These are phyloP conservation scores for Noctuana brunneofusca DNA, from an alignment of 2,888 invertebrate genomes.

Conservation along the genomic window DNA sequence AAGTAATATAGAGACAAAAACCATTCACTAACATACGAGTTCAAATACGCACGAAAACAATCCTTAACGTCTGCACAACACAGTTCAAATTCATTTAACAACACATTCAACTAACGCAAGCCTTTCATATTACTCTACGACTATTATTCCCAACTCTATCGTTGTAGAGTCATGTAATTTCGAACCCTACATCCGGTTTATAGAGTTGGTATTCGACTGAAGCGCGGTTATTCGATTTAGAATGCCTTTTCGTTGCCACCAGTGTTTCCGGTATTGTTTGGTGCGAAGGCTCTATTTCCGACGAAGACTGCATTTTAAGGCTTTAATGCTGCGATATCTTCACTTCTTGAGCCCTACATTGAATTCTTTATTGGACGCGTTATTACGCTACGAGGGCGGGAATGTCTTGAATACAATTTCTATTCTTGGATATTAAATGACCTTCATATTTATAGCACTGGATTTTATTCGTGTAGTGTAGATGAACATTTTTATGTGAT, in stretches of 20 bases:
- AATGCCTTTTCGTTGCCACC: slow-evolving; percentile 17
- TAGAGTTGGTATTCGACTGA: slow-evolving; percentile 14
- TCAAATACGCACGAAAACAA: slow-evolving; percentile 21
- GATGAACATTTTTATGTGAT: neutral
- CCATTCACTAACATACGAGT: slow-evolving; percentile 20
- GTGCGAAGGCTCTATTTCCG: slow-evolving; percentile 12
- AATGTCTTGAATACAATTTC: slow-evolving; percentile 11
- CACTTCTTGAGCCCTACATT: slow-evolving; percentile 26
- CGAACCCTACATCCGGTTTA: slow-evolving; percentile 16
- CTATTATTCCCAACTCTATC: slow-evolving; percentile 21
- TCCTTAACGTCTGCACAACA: slow-evolving; percentile 17
- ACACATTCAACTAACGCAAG: slow-evolving; percentile 10
- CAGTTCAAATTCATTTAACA: slow-evolving; percentile 25
- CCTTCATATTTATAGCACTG: neutral
- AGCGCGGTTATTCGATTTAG: slow-evolving; percentile 6
- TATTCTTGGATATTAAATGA: slow-evolving; percentile 5
- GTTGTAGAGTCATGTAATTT: slow-evolving; percentile 17
- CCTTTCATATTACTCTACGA: neutral
- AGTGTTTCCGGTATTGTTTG: slow-evolving; percentile 23
- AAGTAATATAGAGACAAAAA: slow-evolving; percentile 20
- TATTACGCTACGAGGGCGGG: neutral
- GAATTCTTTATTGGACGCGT: slow-evolving; percentile 22
- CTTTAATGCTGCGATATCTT: slow-evolving; percentile 24
- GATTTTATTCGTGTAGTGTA: neutral
- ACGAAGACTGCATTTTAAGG: slow-evolving; percentile 29